Percentiles rank a stretch among this genome's conserved stretches.
Evolutionary conservation across 2,888 invertebrate species (phyloP).

Genomic region (Plebejus melissa): DNA sequence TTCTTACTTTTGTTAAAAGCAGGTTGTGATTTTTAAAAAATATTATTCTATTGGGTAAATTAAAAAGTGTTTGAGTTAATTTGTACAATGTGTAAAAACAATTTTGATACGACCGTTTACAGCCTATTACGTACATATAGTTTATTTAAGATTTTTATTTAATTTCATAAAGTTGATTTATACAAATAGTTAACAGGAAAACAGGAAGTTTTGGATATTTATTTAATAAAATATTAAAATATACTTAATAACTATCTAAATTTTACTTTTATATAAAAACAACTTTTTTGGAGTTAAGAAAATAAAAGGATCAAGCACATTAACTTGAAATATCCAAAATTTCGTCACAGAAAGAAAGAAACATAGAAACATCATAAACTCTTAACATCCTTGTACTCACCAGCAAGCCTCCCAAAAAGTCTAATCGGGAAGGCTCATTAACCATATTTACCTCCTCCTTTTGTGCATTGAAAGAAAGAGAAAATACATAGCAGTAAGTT

Average conservation of each 20-base stretch:
- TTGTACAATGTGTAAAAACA: not conserved
- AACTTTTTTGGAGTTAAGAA: not conserved
- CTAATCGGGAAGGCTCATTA: slow-evolving; percentile 57
- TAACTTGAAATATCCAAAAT: slow-evolving; percentile 28
- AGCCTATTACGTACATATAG: slow-evolving; percentile 16
- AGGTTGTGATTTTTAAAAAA: no score
- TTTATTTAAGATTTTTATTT: not conserved
- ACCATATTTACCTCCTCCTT: slow-evolving; percentile 76
- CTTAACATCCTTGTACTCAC: slow-evolving; percentile 57
- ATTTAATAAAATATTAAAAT: not conserved
- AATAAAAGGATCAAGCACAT: not conserved
- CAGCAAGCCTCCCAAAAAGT: slow-evolving; percentile 56
- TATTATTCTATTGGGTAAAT: not conserved
- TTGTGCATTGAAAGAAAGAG: slow-evolving; percentile 71
- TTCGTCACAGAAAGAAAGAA: slow-evolving; percentile 33
- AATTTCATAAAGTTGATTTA: not conserved
- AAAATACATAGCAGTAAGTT: slow-evolving; percentile 71
- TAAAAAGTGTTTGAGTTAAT: not conserved
- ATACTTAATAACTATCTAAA: not conserved
- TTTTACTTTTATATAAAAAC: not conserved
- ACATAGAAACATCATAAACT: slow-evolving; percentile 64
- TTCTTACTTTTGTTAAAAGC: no score
- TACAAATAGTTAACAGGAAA: not conserved
- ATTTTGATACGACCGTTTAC: slow-evolving; percentile 20
- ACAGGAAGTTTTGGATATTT: not conserved